Conservation (phyloP, 1,140 invertebrate genomes). For the Piezodorus guildinii region DNA sequence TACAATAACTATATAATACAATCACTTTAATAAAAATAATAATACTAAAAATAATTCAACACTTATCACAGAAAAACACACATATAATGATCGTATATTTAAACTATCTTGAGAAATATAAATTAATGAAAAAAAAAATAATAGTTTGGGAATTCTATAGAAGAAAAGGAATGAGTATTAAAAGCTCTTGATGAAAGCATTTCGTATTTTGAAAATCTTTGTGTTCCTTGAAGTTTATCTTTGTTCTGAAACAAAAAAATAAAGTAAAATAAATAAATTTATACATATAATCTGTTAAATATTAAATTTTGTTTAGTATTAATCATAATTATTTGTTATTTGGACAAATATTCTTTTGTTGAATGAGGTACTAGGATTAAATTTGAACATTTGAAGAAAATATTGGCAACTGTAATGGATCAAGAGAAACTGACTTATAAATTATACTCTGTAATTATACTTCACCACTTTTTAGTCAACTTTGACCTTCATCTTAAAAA, state of each 20-base stretch:
- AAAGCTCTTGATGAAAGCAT: constrained; percentile 19
- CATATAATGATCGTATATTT: constrained; percentile 21
- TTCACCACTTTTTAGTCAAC: too few relatives aligned
- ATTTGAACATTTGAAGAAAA: too few relatives aligned
- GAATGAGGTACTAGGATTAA: too few relatives aligned
- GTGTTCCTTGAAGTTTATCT: background rate
- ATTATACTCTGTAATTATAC: too few relatives aligned
- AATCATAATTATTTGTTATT: too few relatives aligned
- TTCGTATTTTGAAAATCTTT: constrained; percentile 3
- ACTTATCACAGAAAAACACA: constrained; percentile 29
- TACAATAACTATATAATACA: constrained; percentile 26
- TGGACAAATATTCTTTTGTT: too few relatives aligned
- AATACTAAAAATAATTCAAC: constrained; percentile 25
- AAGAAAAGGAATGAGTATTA: constrained; percentile 15
- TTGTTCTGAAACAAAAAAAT: background rate
- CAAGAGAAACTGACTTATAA: too few relatives aligned
- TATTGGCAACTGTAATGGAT: too few relatives aligned
- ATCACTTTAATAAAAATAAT: constrained; percentile 24
- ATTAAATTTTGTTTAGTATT: too few relatives aligned
- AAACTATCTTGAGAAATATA: constrained; percentile 12
- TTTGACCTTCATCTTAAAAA: too few relatives aligned
- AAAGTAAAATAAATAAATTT: background rate
- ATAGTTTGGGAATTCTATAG: constrained; percentile 12
- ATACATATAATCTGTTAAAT: too few relatives aligned
- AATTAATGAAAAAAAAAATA: constrained; percentile 10